Base-by-base conservation (phyloP, 2,113 vertebrate genomes). In the Protomyctophum bolini region DNA sequence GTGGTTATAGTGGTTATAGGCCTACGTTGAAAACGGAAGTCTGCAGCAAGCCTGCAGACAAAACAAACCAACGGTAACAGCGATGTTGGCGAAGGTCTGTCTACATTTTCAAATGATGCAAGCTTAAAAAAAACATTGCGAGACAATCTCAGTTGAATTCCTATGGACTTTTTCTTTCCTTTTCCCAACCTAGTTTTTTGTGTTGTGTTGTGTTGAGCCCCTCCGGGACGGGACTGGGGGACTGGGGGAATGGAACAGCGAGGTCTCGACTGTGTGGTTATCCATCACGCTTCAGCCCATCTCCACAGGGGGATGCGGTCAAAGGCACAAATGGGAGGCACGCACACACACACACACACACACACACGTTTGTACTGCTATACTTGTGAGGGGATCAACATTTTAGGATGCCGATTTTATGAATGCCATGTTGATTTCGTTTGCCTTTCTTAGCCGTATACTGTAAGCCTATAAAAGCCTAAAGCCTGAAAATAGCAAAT, bases 231-330 rank as follows among this genome's bases (percentile, higher is more conserved):
- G 47, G 75, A 83, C 72, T 76, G 67, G 7, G 58, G 65, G 21
- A 21, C 76, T 50, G 56, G 49, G n/a, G 73, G 83, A 81, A 80
- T 86, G 87, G 76, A 84, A 75, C 77, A 82, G 84, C 70, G 15
- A 67, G 12, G 33, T 1, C 86, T 78, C 15, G 57, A 76, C 79
- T 67, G 69, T 86, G 76, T 84, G 82, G 89, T 81, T 85, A 91
- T 91, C 86, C 87, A 91, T 91, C 89, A 91, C 65, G 70, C 80
- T 76, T 84, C 83, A 79, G 78, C 78, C 82, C 54, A 46, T 68
- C 82, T 88, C 87, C 79, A 62, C 69, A 58, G 83, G 81, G 75
- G 63, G 77, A 78, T 8, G 33, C 15, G 69, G 73, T 77, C 81
- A 84, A 68, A 82, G 51, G 7, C 10, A n/a, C 10, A n/a, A 2